Conservation (phyloP, 2,113 vertebrate genomes). For the Eudyptes chrysolophus region DNA sequence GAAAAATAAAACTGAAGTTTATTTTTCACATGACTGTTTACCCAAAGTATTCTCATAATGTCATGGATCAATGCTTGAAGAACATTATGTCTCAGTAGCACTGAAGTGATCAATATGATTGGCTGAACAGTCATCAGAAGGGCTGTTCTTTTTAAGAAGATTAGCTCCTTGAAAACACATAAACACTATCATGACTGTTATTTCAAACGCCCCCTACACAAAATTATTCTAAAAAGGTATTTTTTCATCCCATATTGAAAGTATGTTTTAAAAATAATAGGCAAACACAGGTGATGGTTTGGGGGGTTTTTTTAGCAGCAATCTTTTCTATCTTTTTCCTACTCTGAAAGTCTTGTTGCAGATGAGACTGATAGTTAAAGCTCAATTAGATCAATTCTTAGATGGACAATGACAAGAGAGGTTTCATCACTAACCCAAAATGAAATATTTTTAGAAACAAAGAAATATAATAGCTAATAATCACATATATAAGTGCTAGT, state of each 20-base stretch:
- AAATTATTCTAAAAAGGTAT: background rate
- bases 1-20: background rate
- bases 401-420: background rate
- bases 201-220: background rate
- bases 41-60: background rate
- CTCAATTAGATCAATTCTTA: background rate
- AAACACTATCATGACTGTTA: background rate
- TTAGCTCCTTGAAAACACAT: background rate
- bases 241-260: background rate
- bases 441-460: background rate
- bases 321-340: background rate
- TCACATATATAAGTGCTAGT: background rate
- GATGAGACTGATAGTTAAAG: background rate
- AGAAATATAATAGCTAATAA: background rate
- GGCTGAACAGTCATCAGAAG: background rate
- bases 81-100: background rate
- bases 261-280: background rate
- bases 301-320: background rate
- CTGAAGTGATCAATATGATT: background rate
- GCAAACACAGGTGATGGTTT: background rate
- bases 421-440: background rate
- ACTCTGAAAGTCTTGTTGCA: background rate
- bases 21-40: background rate
- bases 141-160: background rate
- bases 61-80: background rate